Evolutionary conservation across 2,797 vertebrate genomes (phyloP), one percentile per base, ranked within the genome.

Genomic region (Microctenopoma lineatum): DNA sequence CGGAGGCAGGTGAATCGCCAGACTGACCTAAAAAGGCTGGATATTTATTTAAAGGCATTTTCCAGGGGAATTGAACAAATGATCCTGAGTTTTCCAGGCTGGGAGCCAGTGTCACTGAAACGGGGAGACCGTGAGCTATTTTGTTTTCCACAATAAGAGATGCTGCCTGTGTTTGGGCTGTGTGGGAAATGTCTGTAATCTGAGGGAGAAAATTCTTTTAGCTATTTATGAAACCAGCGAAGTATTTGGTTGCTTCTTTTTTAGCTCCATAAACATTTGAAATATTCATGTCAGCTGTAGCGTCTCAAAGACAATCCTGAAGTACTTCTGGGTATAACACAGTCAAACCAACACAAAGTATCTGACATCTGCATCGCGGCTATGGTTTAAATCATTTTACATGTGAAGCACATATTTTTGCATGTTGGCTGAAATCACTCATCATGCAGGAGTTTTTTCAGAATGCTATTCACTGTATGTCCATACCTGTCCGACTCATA

Each of bases 81-180:
- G 78, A 71, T 87, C 76, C 70, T 77, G 62, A 66, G 83, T 80
- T 92, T 93, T 93, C 90, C 89, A 89, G 89, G 85, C 89, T 84
- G 48, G 32, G 51, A 86, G 86, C 86, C 92, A 89, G 81, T 60
- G 78, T 70, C 80, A 75, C 77, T 78, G 61, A 83, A 88, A 82
- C 69, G 73, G 72, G 75, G 59, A 79, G 67, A 83, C 57, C 74
- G 38, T 83, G 62, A 89, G 73, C 59, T 81, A 81, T 81, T 89
- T 85, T 67, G 75, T 84, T 90, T 87, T 89, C 73, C 81, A 84
- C 81, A 75, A 82, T 79, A 84, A 85, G 73, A 86, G 75, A 80
- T 70, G 46, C 59, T 57, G 85, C 62, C 32, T 77, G 66, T 78
- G 77, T 79, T 83, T 84, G 66, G 61, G 69, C 66, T 77, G 70